A percentile compares a stretch with the other conserved stretches of the same genome.
These are phyloP conservation scores for Leptopilina clavipes DNA, from an alignment of 1,140 invertebrate genomes.

Conservation along the genomic window DNA sequence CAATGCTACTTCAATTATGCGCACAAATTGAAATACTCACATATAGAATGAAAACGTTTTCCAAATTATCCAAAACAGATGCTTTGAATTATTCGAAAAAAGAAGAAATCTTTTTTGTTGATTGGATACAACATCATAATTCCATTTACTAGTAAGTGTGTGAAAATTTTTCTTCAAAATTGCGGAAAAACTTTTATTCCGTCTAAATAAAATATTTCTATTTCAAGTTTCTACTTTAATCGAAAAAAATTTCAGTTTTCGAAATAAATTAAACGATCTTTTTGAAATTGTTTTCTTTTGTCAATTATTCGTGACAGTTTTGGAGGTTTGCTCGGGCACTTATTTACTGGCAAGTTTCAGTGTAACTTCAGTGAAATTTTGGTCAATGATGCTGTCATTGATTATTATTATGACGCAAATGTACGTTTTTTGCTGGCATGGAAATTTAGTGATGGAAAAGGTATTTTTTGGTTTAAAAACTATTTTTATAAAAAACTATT, in stretches of 20 bases:
- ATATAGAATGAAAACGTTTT: neutral
- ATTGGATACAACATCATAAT: slow-evolving; percentile 5
- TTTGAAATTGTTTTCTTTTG: neutral
- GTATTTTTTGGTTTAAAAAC: neutral
- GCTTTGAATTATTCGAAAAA: neutral
- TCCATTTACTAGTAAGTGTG: neutral
- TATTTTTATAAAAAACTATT: neutral
- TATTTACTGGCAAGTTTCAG: neutral
- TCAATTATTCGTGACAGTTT: neutral
- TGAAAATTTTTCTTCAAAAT: too few species aligned
- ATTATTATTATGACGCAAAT: neutral
- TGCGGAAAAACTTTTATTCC: too few species aligned
- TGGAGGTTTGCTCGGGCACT: neutral
- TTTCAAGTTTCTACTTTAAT: too few species aligned
- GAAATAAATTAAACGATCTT: neutral
- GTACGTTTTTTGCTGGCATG: neutral
- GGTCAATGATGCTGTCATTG: slow-evolving; percentile 6
- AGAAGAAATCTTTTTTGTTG: neutral
- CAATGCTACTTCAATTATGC: neutral
- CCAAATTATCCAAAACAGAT: neutral
- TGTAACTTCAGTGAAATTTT: neutral
- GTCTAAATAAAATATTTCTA: too few species aligned
- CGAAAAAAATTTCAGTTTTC: neutral
- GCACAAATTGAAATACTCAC: slow-evolving; percentile 4
- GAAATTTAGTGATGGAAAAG: neutral